Evolutionary conservation across 2,797 vertebrate genomes (phyloP).

Genomic region (Sebastes aleutianus): DNA sequence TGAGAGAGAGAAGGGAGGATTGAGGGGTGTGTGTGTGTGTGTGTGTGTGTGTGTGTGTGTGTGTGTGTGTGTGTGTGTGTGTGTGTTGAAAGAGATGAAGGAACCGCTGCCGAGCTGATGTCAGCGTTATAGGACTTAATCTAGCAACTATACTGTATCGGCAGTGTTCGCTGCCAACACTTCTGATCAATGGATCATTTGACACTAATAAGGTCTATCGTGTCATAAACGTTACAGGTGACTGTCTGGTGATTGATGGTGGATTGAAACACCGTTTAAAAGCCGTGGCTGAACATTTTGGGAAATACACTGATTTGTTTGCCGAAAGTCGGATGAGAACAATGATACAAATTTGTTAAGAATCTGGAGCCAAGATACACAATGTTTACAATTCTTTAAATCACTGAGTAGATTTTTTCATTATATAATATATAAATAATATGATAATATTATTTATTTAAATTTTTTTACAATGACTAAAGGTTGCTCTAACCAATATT

Average conservation of each 20-base stretch:
- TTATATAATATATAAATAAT: neutral
- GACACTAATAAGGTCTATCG: slow-evolving; percentile 14
- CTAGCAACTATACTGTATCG: neutral
- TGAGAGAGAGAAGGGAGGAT: neutral
- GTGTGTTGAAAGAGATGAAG: slow-evolving; percentile 11
- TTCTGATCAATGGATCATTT: slow-evolving; percentile 23
- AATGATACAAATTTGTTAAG: too few relatives aligned
- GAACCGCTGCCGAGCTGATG: slow-evolving; percentile 39
- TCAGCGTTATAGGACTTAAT: slow-evolving; percentile 51
- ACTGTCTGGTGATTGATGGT: neutral
- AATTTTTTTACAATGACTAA: too few relatives aligned
- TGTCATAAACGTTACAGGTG: neutral
- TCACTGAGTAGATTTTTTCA: neutral
- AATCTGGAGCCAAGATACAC: neutral
- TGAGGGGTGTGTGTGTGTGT: neutral
- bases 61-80: neutral
- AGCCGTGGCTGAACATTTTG: neutral
- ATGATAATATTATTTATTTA: too few relatives aligned
- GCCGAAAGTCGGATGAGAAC: neutral
- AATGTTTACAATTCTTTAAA: neutral
- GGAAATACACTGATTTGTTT: neutral
- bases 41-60: slow-evolving; percentile 5
- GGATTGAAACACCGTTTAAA: neutral
- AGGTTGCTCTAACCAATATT: neutral
- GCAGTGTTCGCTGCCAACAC: slow-evolving; percentile 16